These are phyloP conservation scores for Hippoglossus hippoglossus DNA, from an alignment of 2,797 vertebrate species.

Conservation along the genomic window DNA sequence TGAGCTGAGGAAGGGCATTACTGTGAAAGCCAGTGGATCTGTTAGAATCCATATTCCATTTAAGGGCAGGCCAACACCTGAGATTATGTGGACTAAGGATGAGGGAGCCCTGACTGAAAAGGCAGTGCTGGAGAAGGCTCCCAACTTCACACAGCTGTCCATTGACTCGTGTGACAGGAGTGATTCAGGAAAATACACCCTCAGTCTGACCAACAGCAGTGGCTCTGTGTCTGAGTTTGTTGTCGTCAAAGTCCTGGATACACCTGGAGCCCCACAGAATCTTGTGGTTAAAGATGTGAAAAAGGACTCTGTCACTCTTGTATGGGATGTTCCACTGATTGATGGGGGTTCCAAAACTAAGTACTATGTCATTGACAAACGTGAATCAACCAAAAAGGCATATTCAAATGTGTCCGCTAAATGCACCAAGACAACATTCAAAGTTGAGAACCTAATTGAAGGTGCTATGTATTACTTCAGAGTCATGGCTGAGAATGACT, in stretches of 20 bases:
- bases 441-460: constrained; percentile 95
- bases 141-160: constrained; percentile 92
- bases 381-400: constrained; percentile 97
- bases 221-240: constrained; percentile 94
- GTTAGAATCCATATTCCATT: constrained; percentile 94
- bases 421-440: constrained; percentile 93
- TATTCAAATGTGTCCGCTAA: constrained; percentile 95
- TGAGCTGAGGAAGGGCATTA: constrained; percentile 95
- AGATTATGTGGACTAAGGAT: constrained; percentile 95
- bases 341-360: constrained; percentile 97
- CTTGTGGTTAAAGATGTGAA: constrained; percentile 92
- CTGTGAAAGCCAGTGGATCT: constrained; percentile 94
- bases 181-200: constrained; percentile 95
- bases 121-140: constrained; percentile 90
- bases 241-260: constrained; percentile 95
- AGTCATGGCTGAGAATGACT: constrained; percentile 99
- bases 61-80: constrained; percentile 94
- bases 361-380: constrained; percentile 97
- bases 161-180: constrained; percentile 96
- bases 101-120: constrained; percentile 92
- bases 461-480: constrained; percentile 98
- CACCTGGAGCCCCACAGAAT: constrained; percentile 93
- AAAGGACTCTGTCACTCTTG: constrained; percentile 90
- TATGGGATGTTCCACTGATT: constrained; percentile 93
- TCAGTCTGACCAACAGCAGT: constrained; percentile 94